Conservation (phyloP, 2,113 vertebrate species). For the Caloenas nicobarica region DNA sequence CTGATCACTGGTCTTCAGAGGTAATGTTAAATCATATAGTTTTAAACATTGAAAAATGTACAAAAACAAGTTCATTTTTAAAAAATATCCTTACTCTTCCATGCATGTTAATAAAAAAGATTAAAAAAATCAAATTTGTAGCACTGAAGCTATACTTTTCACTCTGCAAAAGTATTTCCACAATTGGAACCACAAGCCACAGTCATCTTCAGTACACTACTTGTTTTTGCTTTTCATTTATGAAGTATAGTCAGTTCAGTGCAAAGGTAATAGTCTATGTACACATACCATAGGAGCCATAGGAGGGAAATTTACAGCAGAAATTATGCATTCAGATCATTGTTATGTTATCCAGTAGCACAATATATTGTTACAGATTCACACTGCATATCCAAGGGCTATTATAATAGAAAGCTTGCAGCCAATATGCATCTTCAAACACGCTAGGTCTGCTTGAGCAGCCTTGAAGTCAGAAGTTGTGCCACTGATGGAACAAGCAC, state of each 20-base stretch:
- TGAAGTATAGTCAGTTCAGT: conserved; percentile 15
- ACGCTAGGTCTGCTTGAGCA: neutral
- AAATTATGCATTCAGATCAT: neutral
- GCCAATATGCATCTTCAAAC: neutral
- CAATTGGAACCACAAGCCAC: neutral
- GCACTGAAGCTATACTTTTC: conserved; percentile 47
- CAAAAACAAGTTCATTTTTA: conserved; percentile 55
- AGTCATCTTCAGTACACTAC: neutral
- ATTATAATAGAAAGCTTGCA: neutral
- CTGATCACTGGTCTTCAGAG: conserved; percentile 54
- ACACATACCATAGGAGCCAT: neutral
- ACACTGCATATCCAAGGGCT: conserved; percentile 49
- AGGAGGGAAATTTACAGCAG: conserved; percentile 31
- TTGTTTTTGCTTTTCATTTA: neutral
- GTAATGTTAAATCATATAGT: conserved; percentile 51
- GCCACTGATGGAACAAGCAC: neutral
- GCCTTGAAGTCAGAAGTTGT: neutral
- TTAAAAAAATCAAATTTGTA: conserved; percentile 53
- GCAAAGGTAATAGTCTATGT: conserved; percentile 27
- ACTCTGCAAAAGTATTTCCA: conserved; percentile 16
- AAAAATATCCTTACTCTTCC: conserved; percentile 59
- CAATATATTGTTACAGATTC: neutral
- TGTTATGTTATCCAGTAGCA: conserved; percentile 16
- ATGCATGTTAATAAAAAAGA: conserved; percentile 69
- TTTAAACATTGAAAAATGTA: conserved; percentile 69